phyloP scores from a whole-genome alignment of 2,113 vertebrate species.

The Nycticebus coucang region DNA sequence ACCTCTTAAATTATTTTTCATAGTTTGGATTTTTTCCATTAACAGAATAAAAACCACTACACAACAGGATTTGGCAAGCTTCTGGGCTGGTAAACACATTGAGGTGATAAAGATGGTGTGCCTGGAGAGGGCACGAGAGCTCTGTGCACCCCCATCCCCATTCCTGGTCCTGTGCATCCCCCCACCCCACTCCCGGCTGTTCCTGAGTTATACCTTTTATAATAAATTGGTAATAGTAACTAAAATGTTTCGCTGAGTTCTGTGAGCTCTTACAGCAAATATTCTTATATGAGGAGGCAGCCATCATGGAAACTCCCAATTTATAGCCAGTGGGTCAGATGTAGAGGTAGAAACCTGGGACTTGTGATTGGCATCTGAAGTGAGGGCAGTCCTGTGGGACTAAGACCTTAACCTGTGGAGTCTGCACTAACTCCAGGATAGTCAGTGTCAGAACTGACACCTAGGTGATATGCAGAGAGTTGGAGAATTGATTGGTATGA shows the following conservation, averaged over 20 bases:
- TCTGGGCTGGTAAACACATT: neutral
- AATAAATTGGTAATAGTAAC: neutral
- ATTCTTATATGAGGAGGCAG: neutral
- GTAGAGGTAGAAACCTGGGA: neutral
- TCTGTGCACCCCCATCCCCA: accelerated
- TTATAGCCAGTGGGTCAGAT: neutral
- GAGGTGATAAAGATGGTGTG: neutral
- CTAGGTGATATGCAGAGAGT: neutral
- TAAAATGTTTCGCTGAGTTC: neutral
- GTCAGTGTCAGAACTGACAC: neutral
- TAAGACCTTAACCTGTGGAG: neutral
- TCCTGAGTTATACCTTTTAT: neutral
- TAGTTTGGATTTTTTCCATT: no score
- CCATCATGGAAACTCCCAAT: neutral
- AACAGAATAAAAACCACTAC: neutral
- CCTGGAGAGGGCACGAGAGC: neutral
- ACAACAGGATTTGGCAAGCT: neutral
- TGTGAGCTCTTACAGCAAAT: neutral
- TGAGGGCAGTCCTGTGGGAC: neutral
- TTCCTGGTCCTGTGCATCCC: neutral
- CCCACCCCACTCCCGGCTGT: neutral
- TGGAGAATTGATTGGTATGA: neutral
- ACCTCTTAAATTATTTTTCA: no score
- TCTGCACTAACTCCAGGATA: slow-evolving; percentile 17
- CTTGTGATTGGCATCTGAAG: neutral